Evolutionary conservation across 2,797 vertebrate genomes (phyloP).

Genomic region (Lutjanus campechanus): DNA sequence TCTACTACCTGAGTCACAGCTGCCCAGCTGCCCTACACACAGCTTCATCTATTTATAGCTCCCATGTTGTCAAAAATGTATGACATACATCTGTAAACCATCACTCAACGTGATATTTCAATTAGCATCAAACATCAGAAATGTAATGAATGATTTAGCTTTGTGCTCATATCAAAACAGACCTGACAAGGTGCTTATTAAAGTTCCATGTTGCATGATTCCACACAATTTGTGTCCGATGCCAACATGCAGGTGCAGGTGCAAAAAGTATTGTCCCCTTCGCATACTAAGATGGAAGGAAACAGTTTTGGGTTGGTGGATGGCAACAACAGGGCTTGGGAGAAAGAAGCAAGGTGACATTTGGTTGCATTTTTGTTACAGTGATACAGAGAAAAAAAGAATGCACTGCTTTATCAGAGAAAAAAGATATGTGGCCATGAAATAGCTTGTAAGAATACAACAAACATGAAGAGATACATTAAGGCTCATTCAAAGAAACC

Average conservation of each 20-base stretch:
- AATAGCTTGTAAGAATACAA: too few relatives aligned
- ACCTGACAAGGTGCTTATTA: neutral
- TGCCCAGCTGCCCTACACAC: neutral
- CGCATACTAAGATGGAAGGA: neutral
- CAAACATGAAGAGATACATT: too few relatives aligned
- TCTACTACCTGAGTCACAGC: neutral
- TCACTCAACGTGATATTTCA: neutral
- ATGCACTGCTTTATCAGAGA: too few relatives aligned
- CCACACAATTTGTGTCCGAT: too few relatives aligned
- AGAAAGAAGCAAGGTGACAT: too few relatives aligned
- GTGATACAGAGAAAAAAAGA: too few relatives aligned
- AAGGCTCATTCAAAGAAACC: too few relatives aligned
- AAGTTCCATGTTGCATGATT: neutral
- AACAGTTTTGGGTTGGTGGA: neutral
- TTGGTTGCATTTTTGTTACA: too few relatives aligned
- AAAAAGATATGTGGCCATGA: too few relatives aligned
- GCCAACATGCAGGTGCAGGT: neutral
- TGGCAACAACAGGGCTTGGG: too few relatives aligned
- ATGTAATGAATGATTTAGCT: neutral
- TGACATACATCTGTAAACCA: neutral
- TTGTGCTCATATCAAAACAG: neutral
- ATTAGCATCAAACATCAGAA: conserved; percentile 4
- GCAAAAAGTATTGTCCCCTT: too few relatives aligned
- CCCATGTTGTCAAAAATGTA: neutral
- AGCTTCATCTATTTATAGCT: conserved; percentile 8